These are phyloP conservation scores for Caradrina kadenii DNA, from an alignment of 2,888 invertebrate genomes.

Conservation along the genomic window DNA sequence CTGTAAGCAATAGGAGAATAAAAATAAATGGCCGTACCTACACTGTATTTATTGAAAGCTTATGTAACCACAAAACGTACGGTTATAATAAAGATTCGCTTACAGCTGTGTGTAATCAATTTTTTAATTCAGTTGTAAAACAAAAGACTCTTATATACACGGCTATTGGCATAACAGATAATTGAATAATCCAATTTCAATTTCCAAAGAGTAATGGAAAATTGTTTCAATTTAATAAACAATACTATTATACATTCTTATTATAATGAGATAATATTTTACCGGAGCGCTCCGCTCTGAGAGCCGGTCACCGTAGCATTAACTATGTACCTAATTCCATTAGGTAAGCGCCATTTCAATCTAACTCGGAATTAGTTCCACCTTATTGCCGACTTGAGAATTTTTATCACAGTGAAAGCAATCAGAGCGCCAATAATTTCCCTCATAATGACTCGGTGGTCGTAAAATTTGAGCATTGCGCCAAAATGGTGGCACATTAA, in stretches of 20 bases:
- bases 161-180: constrained; percentile 65
- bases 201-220: constrained; percentile 68
- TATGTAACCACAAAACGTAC: constrained; percentile 56
- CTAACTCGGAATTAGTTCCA: constrained; percentile 89
- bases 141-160: constrained; percentile 58
- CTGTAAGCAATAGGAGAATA: constrained; percentile 12
- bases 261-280: constrained; percentile 67
- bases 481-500: constrained; percentile 91
- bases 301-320: constrained; percentile 62
- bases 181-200: constrained; percentile 71
- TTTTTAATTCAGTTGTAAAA: constrained; percentile 62
- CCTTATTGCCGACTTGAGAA: constrained; percentile 90
- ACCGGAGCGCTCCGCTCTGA: constrained; percentile 50
- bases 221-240: constrained; percentile 71
- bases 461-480: constrained; percentile 91
- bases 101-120: constrained; percentile 49
- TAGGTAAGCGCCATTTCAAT: constrained; percentile 81
- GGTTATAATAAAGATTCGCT: constrained; percentile 55
- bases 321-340: constrained; percentile 75
- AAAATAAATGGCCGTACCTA: constrained; percentile 38
- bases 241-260: constrained; percentile 67
- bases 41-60: constrained; percentile 32
- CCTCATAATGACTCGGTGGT: constrained; percentile 89
- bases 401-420: constrained; percentile 90
- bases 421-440: constrained; percentile 91